These are phyloP conservation scores for Anthopleura sola DNA, from an alignment of 64 coral and sea anemone species.

Conservation along the genomic window DNA sequence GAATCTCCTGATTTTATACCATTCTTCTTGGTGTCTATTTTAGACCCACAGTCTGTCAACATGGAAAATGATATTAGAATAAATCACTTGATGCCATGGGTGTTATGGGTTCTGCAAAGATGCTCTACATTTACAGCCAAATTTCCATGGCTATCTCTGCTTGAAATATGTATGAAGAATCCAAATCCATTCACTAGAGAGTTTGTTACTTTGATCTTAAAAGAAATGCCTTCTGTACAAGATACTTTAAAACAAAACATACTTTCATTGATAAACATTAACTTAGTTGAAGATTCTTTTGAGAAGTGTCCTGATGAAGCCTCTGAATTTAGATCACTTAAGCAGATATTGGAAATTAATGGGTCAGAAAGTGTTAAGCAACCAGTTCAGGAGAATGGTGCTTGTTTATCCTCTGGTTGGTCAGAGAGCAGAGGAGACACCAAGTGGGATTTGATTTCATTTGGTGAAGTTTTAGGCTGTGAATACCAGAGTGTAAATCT, in stretches of 20 bases:
- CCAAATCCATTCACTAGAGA: slow-evolving; percentile 1
- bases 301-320: not conserved
- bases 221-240: slow-evolving; percentile 31
- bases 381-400: not conserved
- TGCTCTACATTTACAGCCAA: slow-evolving; percentile 30
- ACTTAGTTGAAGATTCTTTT: not conserved
- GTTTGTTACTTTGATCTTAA: slow-evolving; percentile 46
- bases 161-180: slow-evolving; percentile 58
- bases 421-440: slow-evolving; percentile 16
- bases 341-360: not conserved
- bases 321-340: not conserved
- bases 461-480: slow-evolving; percentile 59
- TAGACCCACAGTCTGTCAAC: not conserved
- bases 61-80: not conserved
- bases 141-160: slow-evolving; percentile 44
- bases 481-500: not conserved
- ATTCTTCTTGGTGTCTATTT: slow-evolving; percentile 11
- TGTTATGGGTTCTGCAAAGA: slow-evolving; percentile 35
- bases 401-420: slow-evolving; percentile 21
- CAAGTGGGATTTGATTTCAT: slow-evolving; percentile 66
- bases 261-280: not conserved
- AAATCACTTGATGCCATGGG: slow-evolving; percentile 21
- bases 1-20: slow-evolving; percentile 63
- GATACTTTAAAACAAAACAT: slow-evolving; percentile 24
- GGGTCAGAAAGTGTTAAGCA: slow-evolving; percentile 6